Evolutionary conservation across 1,140 invertebrate species (phyloP).

Genomic region (Dendrolimus punctatus): DNA sequence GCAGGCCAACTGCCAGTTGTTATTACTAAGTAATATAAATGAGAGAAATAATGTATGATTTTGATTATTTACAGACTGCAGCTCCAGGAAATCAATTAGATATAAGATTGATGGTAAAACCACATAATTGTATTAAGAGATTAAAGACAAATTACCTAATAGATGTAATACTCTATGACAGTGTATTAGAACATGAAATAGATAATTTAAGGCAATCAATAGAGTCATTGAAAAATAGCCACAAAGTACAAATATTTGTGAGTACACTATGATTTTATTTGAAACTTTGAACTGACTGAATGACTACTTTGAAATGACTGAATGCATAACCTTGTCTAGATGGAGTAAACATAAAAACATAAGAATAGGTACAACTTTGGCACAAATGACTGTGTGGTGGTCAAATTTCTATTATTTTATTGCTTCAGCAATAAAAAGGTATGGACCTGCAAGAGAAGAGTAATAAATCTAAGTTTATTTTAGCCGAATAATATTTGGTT

Average conservation of each 20-base stretch:
- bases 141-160: conserved; percentile 45
- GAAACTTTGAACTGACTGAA: too few species aligned
- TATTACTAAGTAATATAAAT: not conserved
- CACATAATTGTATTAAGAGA: conserved; percentile 23
- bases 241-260: conserved; percentile 38
- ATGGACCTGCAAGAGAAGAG: too few species aligned
- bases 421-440: too few species aligned
- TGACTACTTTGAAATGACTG: too few species aligned
- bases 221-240: conserved; percentile 20
- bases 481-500: too few species aligned
- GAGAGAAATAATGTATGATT: not conserved
- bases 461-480: too few species aligned
- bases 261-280: conserved; percentile 11
- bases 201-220: conserved; percentile 31
- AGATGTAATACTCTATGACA: conserved; percentile 52
- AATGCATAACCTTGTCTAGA: too few species aligned
- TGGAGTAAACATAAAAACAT: too few species aligned
- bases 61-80: conserved; percentile 16
- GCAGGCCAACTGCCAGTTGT: too few species aligned
- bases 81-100: conserved; percentile 36
- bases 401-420: too few species aligned
- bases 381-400: too few species aligned
- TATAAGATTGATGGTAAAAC: conserved; percentile 51
- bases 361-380: too few species aligned
- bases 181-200: conserved; percentile 31